Evolutionary conservation across 2,888 invertebrate species (phyloP), one percentile per base, ranked within the genome.

Genomic region (Chouioia cunea): DNA sequence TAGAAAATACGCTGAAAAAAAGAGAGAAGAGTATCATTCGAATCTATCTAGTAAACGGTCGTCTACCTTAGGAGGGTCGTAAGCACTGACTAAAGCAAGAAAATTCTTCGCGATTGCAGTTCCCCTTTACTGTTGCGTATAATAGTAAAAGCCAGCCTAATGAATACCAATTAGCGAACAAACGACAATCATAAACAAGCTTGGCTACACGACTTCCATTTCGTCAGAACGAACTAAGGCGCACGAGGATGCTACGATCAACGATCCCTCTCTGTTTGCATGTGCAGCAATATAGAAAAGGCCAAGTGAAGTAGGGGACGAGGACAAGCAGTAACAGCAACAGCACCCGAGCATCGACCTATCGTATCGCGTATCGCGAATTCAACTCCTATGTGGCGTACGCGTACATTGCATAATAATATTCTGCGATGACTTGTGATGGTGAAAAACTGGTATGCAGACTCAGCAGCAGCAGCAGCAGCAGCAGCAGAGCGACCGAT

Each of bases 281-380:
- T 27, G 27, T 18, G 18, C 16, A 18, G 14, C 18, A 14, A 16
- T 20, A 3, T 16, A 57, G 43, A 18, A 20, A 57, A 18, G 43
- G 22, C 14, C 12, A 18, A 6, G 8, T 18, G 67, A 60, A 67
- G 59, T 60, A 67, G 59, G 54, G 46, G 67, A 60, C 59, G 47
- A 46, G 60, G 60, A 67, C 67, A 67, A 65, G 54, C 20, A 27
- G 27, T 6, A 27, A 6, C 27, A 27, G 36, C 36, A 36, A 12
- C 36, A 36, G 27, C 50, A 18, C 10, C n/a, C 22, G 43, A 12
- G 53, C 27, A 54, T 15, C 8, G 14, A 23, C 23, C 14, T 57
- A 65, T 65, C 59, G 66, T 27, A 48, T 63, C 36, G 47, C 65
- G 57, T 57, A 65, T 65, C 57, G 57, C 47, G 27, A 27, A 27